phyloP scores from a whole-genome alignment of 2,888 invertebrate genomes.

The Caenorhabditis sp. region DNA sequence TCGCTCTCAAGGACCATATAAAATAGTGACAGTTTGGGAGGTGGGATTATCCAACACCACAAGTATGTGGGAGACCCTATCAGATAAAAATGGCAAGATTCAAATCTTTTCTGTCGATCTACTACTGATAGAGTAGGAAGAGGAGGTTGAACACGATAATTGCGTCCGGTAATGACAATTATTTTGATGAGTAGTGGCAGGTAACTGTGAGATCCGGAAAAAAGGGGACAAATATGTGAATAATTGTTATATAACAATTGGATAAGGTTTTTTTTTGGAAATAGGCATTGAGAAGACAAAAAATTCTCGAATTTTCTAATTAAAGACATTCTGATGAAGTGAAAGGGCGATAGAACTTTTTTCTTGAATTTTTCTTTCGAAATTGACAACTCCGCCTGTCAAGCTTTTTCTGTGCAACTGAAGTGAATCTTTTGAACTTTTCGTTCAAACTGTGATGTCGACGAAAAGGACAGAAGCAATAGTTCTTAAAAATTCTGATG shows the following conservation, averaged over 20 bases:
- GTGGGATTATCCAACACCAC: not conserved
- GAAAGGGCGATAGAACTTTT: conserved; percentile 2
- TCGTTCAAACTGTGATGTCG: no score
- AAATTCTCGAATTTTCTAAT: not conserved
- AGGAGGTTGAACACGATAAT: conserved; percentile 25
- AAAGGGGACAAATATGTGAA: not conserved
- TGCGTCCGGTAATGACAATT: conserved; percentile 36
- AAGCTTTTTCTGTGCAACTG: not conserved
- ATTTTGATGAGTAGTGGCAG: conserved; percentile 5
- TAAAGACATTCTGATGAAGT: not conserved
- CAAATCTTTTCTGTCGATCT: not conserved
- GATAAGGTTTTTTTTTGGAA: not conserved
- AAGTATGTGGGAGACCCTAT: not conserved
- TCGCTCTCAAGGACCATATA: not conserved
- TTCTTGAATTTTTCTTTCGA: not conserved
- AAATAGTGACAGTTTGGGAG: not conserved
- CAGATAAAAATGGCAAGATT: not conserved
- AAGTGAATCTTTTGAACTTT: not conserved
- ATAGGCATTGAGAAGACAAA: not conserved
- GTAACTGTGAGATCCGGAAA: not conserved
- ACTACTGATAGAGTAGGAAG: not conserved
- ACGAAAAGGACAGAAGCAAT: no score
- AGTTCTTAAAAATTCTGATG: no score
- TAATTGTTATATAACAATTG: not conserved
- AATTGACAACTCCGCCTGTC: not conserved